A percentile compares a stretch with the other conserved stretches of the same genome.
These are phyloP conservation scores for Scrobipalpa atriplicella DNA, from an alignment of 2,888 invertebrate genomes.

Conservation along the genomic window DNA sequence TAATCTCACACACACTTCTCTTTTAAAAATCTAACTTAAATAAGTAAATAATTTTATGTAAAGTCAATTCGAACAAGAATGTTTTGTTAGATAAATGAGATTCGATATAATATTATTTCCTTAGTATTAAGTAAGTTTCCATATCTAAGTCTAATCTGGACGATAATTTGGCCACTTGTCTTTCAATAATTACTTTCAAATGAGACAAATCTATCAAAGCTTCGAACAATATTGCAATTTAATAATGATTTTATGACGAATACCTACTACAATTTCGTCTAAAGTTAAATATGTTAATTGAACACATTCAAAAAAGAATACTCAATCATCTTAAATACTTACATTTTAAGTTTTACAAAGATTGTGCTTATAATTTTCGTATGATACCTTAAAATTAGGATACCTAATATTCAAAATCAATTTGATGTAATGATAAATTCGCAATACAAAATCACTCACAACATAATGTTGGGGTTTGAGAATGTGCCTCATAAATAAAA, in stretches of 20 bases:
- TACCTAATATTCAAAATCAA: conserved; percentile 13
- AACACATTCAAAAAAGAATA: conserved; percentile 42
- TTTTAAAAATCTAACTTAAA: background rate
- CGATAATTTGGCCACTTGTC: conserved; percentile 81
- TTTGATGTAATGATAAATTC: conserved; percentile 21
- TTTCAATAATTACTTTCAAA: conserved; percentile 56
- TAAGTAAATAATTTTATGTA: conserved; percentile 10
- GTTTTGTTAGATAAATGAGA: conserved; percentile 27
- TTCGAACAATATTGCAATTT: conserved; percentile 14
- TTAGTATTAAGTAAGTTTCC: conserved; percentile 25
- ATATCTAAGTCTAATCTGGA: conserved; percentile 53
- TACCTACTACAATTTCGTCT: conserved; percentile 16
- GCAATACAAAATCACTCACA: conserved; percentile 27
- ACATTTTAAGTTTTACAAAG: conserved; percentile 29
- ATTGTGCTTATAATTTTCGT: conserved; percentile 27
- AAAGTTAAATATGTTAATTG: conserved; percentile 30
- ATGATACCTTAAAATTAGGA: conserved; percentile 20
- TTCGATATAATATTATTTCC: conserved; percentile 26
- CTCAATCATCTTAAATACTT: conserved; percentile 34
- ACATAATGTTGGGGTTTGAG: conserved; percentile 19
- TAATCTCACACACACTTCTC: conserved; percentile 8
- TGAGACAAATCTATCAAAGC: conserved; percentile 25
- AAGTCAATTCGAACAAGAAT: conserved; percentile 18
- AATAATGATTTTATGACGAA: background rate
- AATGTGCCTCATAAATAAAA: conserved; percentile 33